Conservation (phyloP, 2,113 vertebrate genomes). For the Stomatorhinus ivindoensis region DNA sequence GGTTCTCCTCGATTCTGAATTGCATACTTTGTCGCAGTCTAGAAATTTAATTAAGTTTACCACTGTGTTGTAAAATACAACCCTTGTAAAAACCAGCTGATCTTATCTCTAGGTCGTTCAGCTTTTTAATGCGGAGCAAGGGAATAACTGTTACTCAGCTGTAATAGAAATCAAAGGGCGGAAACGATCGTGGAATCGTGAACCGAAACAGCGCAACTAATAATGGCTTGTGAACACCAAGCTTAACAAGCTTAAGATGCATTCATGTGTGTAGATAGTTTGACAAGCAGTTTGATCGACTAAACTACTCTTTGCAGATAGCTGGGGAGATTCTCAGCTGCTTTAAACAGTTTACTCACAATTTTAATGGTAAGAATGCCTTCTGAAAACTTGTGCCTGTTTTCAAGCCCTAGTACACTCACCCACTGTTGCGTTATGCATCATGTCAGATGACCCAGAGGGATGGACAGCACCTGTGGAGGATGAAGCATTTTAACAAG, state of each 20-base stretch:
- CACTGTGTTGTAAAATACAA: not conserved
- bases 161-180: not conserved
- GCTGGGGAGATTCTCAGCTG: not conserved
- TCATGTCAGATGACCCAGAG: conserved; percentile 68
- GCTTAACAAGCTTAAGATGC: not conserved
- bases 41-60: not conserved
- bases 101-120: not conserved
- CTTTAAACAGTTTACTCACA: not conserved
- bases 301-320: not conserved
- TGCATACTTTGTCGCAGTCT: not conserved
- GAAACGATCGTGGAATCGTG: not conserved
- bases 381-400: not conserved
- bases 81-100: not conserved
- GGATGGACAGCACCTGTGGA: conserved; percentile 83
- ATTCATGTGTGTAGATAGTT: not conserved
- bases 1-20: not conserved
- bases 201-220: not conserved
- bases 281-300: not conserved
- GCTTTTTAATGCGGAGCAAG: not conserved
- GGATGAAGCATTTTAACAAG: conserved; percentile 79
- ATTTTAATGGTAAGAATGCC: not conserved
- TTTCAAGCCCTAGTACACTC: not conserved
- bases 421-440: not conserved
- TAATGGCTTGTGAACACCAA: not conserved
- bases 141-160: not conserved